Evolutionary conservation across 2,888 invertebrate genomes (phyloP).

Genomic region (Gastrophysa polygoni): DNA sequence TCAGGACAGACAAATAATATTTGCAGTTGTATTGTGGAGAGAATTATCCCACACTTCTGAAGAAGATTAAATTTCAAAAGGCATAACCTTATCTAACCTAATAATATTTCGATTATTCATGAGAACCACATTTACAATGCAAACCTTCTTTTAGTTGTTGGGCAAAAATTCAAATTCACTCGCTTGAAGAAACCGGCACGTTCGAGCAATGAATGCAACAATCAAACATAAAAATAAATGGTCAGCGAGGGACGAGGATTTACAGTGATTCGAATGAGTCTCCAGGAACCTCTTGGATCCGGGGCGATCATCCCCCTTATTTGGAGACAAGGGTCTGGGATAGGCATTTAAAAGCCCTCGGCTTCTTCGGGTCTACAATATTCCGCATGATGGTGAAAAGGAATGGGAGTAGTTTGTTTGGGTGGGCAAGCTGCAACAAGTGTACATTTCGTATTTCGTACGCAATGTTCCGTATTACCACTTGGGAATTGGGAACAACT

Average conservation of each 20-base stretch:
- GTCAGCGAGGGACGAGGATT: conserved; percentile 22
- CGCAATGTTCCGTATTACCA: not conserved
- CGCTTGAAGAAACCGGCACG: not conserved
- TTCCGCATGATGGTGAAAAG: not conserved
- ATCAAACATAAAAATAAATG: conserved; percentile 18
- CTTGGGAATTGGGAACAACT: not conserved
- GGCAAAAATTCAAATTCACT: too few relatives aligned
- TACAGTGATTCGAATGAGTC: conserved; percentile 49
- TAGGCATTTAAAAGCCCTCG: conserved; percentile 11
- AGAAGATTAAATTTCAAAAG: too few relatives aligned
- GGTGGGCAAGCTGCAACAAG: not conserved
- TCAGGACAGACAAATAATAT: too few relatives aligned
- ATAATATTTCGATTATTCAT: too few relatives aligned
- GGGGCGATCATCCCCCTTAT: conserved; percentile 52
- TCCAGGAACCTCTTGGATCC: conserved; percentile 44
- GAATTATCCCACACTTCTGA: too few relatives aligned
- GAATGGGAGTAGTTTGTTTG: not conserved
- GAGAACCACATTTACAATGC: too few relatives aligned
- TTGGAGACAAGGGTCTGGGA: conserved; percentile 29
- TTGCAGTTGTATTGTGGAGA: too few relatives aligned
- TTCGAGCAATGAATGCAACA: conserved; percentile 1
- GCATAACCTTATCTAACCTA: too few relatives aligned
- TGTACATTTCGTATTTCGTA: not conserved
- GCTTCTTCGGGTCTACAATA: not conserved
- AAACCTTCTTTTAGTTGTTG: too few relatives aligned